These are phyloP conservation scores for Gastrophryne carolinensis DNA, from an alignment of 2,797 vertebrate species.

Conservation along the genomic window DNA sequence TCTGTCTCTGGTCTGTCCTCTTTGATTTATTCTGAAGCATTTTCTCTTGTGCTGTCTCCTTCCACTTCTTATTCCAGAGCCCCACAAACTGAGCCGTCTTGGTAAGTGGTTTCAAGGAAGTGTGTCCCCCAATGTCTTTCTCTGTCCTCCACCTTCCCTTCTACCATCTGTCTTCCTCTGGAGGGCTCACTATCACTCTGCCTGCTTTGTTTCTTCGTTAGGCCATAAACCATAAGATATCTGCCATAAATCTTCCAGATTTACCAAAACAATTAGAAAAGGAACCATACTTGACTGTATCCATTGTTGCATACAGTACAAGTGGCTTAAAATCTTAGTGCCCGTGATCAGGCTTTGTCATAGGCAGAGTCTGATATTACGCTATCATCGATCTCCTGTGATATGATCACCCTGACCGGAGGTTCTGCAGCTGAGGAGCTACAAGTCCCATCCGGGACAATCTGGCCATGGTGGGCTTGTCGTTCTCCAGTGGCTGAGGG, in stretches of 20 bases:
- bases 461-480: not conserved
- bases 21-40: not conserved
- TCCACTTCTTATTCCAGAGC: conserved; percentile 79
- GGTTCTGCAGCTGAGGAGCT: not conserved
- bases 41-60: conserved; percentile 63
- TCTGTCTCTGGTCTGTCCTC: not conserved
- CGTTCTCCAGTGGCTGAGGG: not conserved
- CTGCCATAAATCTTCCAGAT: too few species aligned
- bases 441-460: not conserved
- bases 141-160: not conserved
- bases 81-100: conserved; percentile 73
- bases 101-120: conserved; percentile 72
- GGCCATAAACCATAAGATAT: too few species aligned
- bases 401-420: too few species aligned
- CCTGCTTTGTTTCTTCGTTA: too few species aligned
- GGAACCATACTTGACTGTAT: too few species aligned
- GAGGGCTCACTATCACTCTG: too few species aligned
- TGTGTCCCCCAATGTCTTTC: not conserved
- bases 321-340: too few species aligned
- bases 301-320: too few species aligned
- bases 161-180: not conserved
- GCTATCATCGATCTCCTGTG: too few species aligned
- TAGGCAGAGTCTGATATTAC: too few species aligned
- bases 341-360: too few species aligned
- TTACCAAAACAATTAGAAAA: too few species aligned